These are phyloP conservation scores for Neomonachus schauinslandi DNA, from an alignment of 2,113 vertebrate species.

Conservation along the genomic window DNA sequence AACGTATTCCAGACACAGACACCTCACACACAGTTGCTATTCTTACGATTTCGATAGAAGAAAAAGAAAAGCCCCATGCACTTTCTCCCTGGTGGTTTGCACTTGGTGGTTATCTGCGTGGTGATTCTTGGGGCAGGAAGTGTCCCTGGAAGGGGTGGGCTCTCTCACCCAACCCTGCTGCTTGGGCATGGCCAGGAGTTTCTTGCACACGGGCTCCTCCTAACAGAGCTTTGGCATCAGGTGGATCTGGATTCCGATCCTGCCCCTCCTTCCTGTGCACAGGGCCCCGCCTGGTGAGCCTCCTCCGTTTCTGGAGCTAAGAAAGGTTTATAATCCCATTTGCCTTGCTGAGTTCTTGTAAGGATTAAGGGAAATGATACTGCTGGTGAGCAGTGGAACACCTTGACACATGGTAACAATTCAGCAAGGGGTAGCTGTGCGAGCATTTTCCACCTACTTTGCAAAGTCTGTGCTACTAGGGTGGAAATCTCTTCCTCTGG, in stretches of 20 bases:
- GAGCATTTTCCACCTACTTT: fast-evolving
- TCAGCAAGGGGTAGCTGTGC: background rate
- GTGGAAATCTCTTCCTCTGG: background rate
- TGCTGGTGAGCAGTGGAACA: too few species aligned
- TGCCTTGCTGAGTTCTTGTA: background rate
- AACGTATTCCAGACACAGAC: background rate
- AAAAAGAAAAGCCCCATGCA: background rate
- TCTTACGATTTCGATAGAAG: background rate
- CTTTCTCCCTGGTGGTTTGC: background rate
- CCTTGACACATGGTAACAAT: background rate
- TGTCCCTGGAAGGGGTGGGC: background rate
- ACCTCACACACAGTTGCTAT: background rate
- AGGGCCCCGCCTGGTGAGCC: background rate
- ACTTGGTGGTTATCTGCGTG: background rate
- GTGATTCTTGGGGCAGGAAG: background rate
- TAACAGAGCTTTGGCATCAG: background rate
- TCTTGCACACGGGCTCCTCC: background rate
- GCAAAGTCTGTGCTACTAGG: fast-evolving
- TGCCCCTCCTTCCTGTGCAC: background rate
- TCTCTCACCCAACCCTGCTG: fast-evolving
- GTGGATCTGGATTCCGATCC: too few species aligned
- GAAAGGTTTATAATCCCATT: fast-evolving
- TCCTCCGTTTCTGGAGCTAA: background rate
- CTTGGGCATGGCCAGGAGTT: fast-evolving
- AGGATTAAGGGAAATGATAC: background rate